A percentile compares a stretch with the other conserved stretches of the same genome.
phyloP scores from a whole-genome alignment of 2,888 invertebrate genomes.

The Steinernema carpocapsae region DNA sequence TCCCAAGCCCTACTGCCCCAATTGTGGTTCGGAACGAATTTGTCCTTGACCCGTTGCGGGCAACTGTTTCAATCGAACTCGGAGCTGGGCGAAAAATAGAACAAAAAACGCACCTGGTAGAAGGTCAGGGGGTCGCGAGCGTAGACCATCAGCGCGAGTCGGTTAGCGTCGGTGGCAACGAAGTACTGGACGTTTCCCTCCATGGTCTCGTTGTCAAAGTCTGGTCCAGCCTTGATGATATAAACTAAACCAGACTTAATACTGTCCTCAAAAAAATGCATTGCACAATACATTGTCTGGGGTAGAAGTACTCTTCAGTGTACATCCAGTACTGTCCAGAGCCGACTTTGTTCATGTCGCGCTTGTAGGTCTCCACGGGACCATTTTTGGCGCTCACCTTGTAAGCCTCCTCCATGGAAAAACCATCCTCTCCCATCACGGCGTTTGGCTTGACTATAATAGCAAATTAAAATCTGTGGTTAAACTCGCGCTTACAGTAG shows the following conservation, averaged over 20 bases:
- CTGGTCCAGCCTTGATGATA: conserved; percentile 67
- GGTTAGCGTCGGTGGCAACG: conserved; percentile 67
- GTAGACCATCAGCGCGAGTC: conserved; percentile 67
- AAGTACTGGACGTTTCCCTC: conserved; percentile 66
- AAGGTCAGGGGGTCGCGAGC: conserved; percentile 67
- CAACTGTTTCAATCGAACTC: conserved; percentile 15
- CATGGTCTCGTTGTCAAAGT: conserved; percentile 62
- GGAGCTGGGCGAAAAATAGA: background rate
- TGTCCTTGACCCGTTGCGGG: conserved; percentile 29
- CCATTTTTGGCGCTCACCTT: conserved; percentile 67
- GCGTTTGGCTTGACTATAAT: conserved; percentile 66
- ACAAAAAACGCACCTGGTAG: conserved; percentile 55
- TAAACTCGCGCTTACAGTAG: conserved; percentile 68
- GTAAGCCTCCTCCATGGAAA: conserved; percentile 69
- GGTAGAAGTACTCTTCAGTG: conserved; percentile 69
- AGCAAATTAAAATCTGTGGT: background rate
- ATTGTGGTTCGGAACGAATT: background rate
- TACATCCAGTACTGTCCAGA: conserved; percentile 69
- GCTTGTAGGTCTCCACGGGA: conserved; percentile 69
- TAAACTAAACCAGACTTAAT: conserved; percentile 69
- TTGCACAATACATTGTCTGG: conserved; percentile 65
- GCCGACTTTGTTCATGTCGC: conserved; percentile 68
- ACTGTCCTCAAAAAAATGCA: too few relatives aligned
- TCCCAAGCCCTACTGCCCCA: background rate
- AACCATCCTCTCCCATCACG: conserved; percentile 69